These are phyloP conservation scores for Pelecanus crispus DNA, from an alignment of 2,113 vertebrate genomes.

Conservation along the genomic window DNA sequence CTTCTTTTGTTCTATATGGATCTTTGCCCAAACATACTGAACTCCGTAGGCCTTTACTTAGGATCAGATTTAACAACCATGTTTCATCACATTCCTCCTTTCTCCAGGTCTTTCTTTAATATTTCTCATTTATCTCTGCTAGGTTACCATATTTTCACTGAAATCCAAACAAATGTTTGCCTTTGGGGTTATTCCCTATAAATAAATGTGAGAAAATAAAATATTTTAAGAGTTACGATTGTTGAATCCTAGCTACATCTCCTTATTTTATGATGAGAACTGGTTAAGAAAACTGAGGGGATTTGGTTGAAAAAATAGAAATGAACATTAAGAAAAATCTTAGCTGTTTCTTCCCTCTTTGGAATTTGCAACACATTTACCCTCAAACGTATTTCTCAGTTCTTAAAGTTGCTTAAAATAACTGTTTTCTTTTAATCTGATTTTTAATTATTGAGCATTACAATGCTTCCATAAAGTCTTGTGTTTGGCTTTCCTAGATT, in stretches of 20 bases:
- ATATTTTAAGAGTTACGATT: not conserved
- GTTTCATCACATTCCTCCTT: not conserved
- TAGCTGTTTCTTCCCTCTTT: not conserved
- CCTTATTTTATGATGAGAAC: not conserved
- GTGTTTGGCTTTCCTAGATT: not conserved
- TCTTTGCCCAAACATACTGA: conserved; percentile 25
- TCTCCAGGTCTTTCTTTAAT: conserved; percentile 7
- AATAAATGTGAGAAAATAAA: conserved; percentile 3
- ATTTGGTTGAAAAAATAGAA: not conserved
- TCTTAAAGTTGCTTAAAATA: not conserved
- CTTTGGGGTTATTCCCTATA: not conserved
- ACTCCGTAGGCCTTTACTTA: not conserved
- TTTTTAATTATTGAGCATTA: not conserved
- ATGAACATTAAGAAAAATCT: not conserved
- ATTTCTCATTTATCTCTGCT: not conserved
- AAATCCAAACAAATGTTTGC: conserved; percentile 4
- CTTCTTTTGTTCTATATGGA: not conserved
- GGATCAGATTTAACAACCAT: not conserved
- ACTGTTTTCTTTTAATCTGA: not conserved
- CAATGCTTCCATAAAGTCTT: not conserved
- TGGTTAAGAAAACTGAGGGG: not conserved
- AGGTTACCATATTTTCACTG: not conserved
- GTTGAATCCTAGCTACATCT: not conserved
- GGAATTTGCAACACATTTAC: not conserved
- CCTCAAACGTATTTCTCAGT: not conserved